Percentiles rank a stretch among this genome's conserved stretches.
Conservation (phyloP, 2,113 vertebrate species). For the Calyptommatus sinebrachiatus region DNA sequence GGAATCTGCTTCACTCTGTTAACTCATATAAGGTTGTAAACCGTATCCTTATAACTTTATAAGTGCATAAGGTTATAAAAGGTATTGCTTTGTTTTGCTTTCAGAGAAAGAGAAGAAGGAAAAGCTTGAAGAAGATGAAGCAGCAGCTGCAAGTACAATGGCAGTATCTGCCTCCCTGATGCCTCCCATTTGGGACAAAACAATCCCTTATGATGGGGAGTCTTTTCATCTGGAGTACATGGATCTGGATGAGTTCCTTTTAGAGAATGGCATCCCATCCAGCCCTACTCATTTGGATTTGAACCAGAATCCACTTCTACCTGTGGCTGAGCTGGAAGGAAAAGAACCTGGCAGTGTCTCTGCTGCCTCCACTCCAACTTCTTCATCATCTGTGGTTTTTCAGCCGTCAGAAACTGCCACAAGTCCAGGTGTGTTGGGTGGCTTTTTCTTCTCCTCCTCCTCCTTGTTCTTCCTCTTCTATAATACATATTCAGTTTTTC, state of each 20-base stretch:
- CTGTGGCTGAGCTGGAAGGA: conserved; percentile 77
- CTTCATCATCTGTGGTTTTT: conserved; percentile 73
- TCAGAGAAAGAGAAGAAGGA: conserved; percentile 83
- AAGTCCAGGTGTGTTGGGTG: conserved; percentile 69
- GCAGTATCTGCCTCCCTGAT: conserved; percentile 93
- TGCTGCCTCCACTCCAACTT: conserved; percentile 65
- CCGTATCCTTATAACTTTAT: no score
- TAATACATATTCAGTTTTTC: no score
- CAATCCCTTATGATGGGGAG: conserved; percentile 94
- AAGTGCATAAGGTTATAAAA: not conserved
- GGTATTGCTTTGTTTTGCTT: conserved; percentile 53
- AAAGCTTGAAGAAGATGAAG: conserved; percentile 80
- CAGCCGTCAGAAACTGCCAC: conserved; percentile 73
- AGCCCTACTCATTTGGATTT: conserved; percentile 78
- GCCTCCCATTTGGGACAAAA: conserved; percentile 97
- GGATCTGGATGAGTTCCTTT: conserved; percentile 97
- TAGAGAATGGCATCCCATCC: conserved; percentile 94
- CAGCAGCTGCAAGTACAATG: conserved; percentile 75
- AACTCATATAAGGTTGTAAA: no score
- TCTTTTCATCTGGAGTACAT: conserved; percentile 98
- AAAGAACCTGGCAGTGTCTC: conserved; percentile 72
- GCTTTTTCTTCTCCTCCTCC: no score
- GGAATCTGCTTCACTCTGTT: no score
- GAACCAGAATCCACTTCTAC: conserved; percentile 81
- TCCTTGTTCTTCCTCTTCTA: no score